Evolutionary conservation across 2,797 vertebrate species (phyloP), one percentile per base, ranked within the genome.

Genomic region (Aotus griseimembra): DNA sequence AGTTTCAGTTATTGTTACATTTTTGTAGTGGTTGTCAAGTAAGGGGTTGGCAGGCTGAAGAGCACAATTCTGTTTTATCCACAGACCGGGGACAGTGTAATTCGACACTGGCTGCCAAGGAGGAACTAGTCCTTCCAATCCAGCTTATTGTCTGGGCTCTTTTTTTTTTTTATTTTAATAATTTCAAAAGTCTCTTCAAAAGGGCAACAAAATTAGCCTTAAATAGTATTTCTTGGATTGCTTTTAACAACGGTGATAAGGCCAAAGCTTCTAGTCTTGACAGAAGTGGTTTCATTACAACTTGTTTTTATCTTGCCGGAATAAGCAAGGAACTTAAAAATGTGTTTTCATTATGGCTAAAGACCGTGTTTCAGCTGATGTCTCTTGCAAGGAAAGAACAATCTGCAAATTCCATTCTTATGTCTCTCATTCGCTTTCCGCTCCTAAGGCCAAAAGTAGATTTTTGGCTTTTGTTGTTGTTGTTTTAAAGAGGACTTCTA

Each of bases 151-250:
- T 84, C 77, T 41, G 73, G 79, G 79, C 70, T 88, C 28, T 97
- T 79, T 80, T 88, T 76, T 50, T 67, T 17, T 52, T 52, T 79
- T 77, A 77, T 89, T 64, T 52, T 57, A 10, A 3, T 80, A 24
- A 79, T 98, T 97, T 96, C 93, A 97, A 81, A 96, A 70, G 57
- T 92, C 93, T 97, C 92, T 97, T 97, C 84, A 94, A 97, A 97
- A 76, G 87, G 87, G 80, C 70, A 96, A 64, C 64, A 84, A 96
- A 96, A 96, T 92, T 93, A 98, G 95, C 86, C 55, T 98, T 91
- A 58, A 88, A 55, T 94, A 97, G 82, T 91, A 39, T 97, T 97
- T 98, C 90, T 98, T 97, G 85, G 93, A 96, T 90, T 94, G 77
- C 82, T 64, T 95, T 96, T 97, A 95, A 97, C 96, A 94, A 81